Evolutionary conservation across 2,797 vertebrate species (phyloP).

Genomic region (Tragopan temminckii): DNA sequence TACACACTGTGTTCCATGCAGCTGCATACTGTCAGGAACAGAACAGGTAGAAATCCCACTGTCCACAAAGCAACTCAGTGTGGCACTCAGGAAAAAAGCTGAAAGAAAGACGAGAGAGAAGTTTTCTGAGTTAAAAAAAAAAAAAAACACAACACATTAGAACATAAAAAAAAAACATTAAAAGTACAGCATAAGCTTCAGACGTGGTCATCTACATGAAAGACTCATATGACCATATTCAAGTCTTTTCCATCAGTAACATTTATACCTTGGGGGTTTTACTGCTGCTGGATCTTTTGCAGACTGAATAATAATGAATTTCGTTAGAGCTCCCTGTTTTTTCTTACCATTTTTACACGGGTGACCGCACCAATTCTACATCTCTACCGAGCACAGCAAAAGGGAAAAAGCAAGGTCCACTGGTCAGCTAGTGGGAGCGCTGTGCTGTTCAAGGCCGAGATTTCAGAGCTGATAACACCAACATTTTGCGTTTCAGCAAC

Average conservation of each 20-base stretch:
- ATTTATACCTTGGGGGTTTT: background rate
- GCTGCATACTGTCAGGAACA: background rate
- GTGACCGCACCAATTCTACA: background rate
- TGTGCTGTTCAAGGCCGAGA: background rate
- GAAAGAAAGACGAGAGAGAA: background rate
- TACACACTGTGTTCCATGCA: background rate
- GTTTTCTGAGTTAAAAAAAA: background rate
- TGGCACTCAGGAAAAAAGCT: background rate
- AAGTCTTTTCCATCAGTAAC: background rate
- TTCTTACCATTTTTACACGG: background rate
- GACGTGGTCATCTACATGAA: background rate
- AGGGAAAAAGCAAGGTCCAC: background rate
- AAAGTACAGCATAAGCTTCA: background rate
- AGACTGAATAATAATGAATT: background rate
- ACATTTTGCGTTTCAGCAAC: conserved; percentile 79
- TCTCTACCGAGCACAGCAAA: background rate
- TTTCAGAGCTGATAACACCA: background rate
- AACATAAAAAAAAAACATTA: background rate
- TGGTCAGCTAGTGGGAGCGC: background rate
- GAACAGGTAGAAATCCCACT: background rate
- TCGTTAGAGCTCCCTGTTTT: background rate
- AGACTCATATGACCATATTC: background rate
- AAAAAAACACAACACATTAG: background rate
- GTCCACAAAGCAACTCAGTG: background rate
- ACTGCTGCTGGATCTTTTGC: background rate